Conservation (phyloP, 2,113 vertebrate genomes). For the Pyrgilauda ruficollis region DNA sequence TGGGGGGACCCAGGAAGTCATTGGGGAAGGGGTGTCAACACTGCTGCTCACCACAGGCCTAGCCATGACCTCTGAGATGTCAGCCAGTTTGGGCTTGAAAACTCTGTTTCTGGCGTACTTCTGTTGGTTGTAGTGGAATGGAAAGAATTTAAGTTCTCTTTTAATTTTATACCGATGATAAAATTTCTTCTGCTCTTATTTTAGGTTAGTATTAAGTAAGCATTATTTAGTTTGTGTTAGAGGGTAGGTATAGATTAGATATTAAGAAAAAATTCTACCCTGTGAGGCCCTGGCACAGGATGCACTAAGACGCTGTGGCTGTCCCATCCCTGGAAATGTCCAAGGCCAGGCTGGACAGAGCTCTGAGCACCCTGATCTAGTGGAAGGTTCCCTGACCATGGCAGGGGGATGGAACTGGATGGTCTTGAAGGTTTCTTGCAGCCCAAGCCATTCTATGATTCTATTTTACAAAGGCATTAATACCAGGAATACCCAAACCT, state of each 20-base stretch:
- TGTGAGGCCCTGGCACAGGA: not conserved
- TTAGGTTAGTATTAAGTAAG: not conserved
- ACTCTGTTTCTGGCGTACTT: not conserved
- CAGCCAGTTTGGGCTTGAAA: not conserved
- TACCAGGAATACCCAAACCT: not conserved
- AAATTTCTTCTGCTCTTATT: not conserved
- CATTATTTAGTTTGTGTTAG: not conserved
- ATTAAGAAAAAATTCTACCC: not conserved
- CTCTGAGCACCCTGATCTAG: not conserved
- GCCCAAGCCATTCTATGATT: not conserved
- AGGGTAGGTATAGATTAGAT: not conserved
- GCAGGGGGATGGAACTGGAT: not conserved
- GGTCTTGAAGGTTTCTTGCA: not conserved
- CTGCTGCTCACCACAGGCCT: not conserved
- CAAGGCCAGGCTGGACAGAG: rapidly evolving
- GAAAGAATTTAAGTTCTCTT: not conserved
- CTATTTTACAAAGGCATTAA: not conserved
- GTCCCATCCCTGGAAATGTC: not conserved
- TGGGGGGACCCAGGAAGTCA: too few species aligned
- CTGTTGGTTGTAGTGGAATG: not conserved
- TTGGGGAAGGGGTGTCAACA: not conserved
- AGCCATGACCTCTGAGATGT: not conserved
- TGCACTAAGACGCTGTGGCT: not conserved
- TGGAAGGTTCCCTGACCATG: not conserved
- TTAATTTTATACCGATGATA: not conserved